A percentile compares a stretch with the other conserved stretches of the same genome.
phyloP scores from a whole-genome alignment of 2,797 vertebrate species.

The Halcyon chelicuti region DNA sequence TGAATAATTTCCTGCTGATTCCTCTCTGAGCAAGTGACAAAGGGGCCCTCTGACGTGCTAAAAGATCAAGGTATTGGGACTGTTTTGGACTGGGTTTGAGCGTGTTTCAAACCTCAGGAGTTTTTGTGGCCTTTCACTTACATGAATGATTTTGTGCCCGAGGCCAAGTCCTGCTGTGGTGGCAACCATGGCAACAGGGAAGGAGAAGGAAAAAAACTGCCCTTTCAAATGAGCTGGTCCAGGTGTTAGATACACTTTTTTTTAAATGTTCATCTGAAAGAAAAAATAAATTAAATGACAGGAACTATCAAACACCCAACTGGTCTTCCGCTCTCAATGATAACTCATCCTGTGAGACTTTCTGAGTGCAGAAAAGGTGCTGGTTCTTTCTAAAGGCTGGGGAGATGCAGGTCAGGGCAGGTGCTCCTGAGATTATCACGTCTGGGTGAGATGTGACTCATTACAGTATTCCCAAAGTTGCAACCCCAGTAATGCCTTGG shows the following conservation, averaged over 20 bases:
- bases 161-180: constrained; percentile 31
- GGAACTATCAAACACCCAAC: background rate
- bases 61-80: background rate
- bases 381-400: background rate
- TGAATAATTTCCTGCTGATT: background rate
- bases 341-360: background rate
- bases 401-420: background rate
- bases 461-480: background rate
- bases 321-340: background rate
- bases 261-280: background rate
- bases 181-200: background rate
- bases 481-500: background rate
- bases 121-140: background rate
- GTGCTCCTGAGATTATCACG: background rate
- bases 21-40: background rate
- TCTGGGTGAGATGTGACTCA: background rate
- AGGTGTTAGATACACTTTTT: background rate
- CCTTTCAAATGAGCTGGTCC: constrained; percentile 15
- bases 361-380: background rate
- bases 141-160: background rate
- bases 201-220: background rate
- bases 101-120: constrained; percentile 25
- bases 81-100: background rate
- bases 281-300: background rate
- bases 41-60: background rate